Evolutionary conservation across 2,797 vertebrate species (phyloP), one percentile per base, ranked within the genome.

Genomic region (Onychomys leucogaster): DNA sequence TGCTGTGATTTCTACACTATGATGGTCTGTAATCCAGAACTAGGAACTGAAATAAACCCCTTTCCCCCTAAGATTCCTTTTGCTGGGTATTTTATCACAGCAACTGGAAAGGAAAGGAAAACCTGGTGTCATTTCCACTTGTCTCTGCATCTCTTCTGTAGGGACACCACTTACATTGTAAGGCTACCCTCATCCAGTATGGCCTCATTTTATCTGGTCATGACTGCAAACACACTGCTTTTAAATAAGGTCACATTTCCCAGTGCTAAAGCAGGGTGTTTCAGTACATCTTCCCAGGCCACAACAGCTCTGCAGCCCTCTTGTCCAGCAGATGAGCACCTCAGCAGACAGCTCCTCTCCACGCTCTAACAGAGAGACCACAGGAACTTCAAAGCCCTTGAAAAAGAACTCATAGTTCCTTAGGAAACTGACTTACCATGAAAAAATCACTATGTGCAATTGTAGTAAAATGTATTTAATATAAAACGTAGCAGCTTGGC

Each of bases 61-160:
- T 29, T 37, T 5, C 71, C 25, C 34, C 21, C 29, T 37, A 71
- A 69, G 46, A 52, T 69, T 29, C 46, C 21, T 55, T 55, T 37
- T 19, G 34, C 29, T 23, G 6, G 14, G 25, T 19, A 37, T 71
- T 87, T 29, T n/a, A 87, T 12, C 6, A 37, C 14, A 37, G 29
- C 9, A 37, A 11, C 23, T 55, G 34, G 25, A 87, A 71, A 27
- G 10, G 17, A 27, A 55, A 52, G 12, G 34, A 37, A 71, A 67
- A 65, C 1, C 0, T 0, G 4, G n/a, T 5, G 1, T 49, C 52
- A n/a, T 76, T 37, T 27, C 29, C 25, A 0, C 8, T 0, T 0
- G 43, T 16, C 46, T 52, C 49, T 41, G 46, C 11, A 13, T 46
- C 65, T 84, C 29, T 84, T 90, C 67, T 69, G 13, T 90, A 85